Conservation (phyloP, 1,140 invertebrate genomes). For the Lucilia sericata region DNA sequence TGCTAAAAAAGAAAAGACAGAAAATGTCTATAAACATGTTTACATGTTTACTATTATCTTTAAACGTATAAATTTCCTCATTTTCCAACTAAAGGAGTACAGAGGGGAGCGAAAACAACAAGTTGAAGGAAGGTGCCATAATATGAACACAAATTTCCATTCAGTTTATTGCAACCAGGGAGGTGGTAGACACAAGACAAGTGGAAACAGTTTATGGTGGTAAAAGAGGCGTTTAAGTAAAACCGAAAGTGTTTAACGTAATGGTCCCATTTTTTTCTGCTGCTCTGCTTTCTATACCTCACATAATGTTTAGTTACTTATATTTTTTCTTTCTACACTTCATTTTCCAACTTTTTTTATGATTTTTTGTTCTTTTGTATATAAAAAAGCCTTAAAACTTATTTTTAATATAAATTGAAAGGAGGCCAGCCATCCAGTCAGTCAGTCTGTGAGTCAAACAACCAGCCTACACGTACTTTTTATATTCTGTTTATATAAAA, state of each 20-base stretch:
- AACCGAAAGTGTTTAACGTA: conserved; percentile 42
- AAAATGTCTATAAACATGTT: too few species aligned
- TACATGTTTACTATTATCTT: too few species aligned
- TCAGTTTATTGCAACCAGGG: not conserved
- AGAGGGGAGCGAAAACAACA: too few species aligned
- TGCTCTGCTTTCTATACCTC: not conserved
- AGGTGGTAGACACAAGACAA: not conserved
- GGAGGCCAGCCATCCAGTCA: not conserved
- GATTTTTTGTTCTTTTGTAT: not conserved
- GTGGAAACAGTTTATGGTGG: conserved; percentile 28
- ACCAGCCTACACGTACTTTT: not conserved
- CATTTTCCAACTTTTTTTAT: conserved; percentile 14
- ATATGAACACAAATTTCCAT: not conserved
- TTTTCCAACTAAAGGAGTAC: too few species aligned
- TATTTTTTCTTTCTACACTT: conserved; percentile 20
- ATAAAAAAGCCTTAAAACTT: conserved; percentile 19
- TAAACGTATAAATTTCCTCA: too few species aligned
- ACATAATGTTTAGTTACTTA: conserved; percentile 23
- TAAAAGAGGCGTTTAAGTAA: conserved; percentile 38
- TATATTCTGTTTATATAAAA: not conserved
- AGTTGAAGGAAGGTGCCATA: not conserved
- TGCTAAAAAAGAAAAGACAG: too few species aligned
- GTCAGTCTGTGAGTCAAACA: not conserved
- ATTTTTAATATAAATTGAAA: conserved; percentile 19
- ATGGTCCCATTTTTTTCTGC: conserved; percentile 22